Evolutionary conservation across 2,113 vertebrate species (phyloP).

Genomic region (Ammodramus savannarum): DNA sequence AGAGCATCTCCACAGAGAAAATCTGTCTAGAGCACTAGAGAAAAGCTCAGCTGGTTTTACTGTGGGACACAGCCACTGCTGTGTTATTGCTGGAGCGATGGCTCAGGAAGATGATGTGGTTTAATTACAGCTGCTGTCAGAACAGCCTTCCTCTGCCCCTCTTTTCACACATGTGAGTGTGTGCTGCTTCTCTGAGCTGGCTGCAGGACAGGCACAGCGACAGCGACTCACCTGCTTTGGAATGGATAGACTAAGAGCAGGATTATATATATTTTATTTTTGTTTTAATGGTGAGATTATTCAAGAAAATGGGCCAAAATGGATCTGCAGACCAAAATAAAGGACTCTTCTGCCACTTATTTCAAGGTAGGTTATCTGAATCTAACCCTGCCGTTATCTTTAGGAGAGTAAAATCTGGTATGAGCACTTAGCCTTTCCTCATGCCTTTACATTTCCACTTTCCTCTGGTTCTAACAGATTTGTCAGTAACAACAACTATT

Average conservation of each 20-base stretch:
- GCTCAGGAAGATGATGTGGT: neutral
- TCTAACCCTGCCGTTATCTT: neutral
- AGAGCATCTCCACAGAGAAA: neutral
- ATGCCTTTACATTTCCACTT: neutral
- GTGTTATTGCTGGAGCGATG: neutral
- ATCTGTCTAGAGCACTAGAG: neutral
- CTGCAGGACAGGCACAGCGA: neutral
- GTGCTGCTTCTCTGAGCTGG: neutral
- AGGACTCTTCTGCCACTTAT: neutral
- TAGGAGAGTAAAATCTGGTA: neutral
- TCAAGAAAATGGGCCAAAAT: neutral
- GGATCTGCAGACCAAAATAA: neutral
- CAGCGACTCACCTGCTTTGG: neutral
- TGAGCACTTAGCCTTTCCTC: neutral
- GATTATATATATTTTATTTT: neutral
- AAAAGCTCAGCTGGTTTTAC: neutral
- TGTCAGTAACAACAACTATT: neutral
- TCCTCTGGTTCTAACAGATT: neutral
- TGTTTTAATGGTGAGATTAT: neutral
- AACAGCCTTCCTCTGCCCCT: neutral
- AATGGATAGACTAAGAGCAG: neutral
- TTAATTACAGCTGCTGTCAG: neutral
- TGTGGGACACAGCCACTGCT: neutral
- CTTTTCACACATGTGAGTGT: fast-evolving
- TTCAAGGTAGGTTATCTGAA: neutral